These are phyloP conservation scores for Epinotia bilunana DNA, from an alignment of 2,888 invertebrate genomes.

Conservation along the genomic window DNA sequence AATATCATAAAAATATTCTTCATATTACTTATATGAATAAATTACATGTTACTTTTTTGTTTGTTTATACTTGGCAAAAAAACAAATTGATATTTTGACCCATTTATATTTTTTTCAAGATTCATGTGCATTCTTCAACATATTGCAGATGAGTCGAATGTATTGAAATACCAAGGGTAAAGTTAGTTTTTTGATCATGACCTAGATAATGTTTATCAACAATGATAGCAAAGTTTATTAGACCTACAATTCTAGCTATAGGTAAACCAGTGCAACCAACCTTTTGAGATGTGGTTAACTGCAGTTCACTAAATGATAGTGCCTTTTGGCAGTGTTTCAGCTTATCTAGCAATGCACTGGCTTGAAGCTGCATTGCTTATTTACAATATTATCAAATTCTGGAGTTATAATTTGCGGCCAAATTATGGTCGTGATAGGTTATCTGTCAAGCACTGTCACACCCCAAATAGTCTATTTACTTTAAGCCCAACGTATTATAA, in stretches of 20 bases:
- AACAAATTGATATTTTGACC: neutral
- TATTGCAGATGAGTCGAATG: no score
- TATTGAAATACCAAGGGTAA: neutral
- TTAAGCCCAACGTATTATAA: constrained; percentile 13
- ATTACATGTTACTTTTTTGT: neutral
- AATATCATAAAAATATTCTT: neutral
- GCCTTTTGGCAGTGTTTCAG: constrained; percentile 81
- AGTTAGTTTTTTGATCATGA: constrained; percentile 10
- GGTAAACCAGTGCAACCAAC: constrained; percentile 65
- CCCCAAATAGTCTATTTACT: constrained; percentile 44
- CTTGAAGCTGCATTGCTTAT: constrained; percentile 79
- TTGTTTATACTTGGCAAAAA: neutral
- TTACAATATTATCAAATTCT: constrained; percentile 15
- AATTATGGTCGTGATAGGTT: constrained; percentile 54
- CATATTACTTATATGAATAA: neutral
- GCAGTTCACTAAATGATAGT: constrained; percentile 77
- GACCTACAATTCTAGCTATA: neutral
- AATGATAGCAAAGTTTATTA: constrained; percentile 25
- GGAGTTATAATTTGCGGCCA: constrained; percentile 34
- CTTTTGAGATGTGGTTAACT: constrained; percentile 88
- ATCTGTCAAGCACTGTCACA: constrained; percentile 56
- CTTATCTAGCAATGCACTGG: constrained; percentile 82
- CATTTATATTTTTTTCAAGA: neutral
- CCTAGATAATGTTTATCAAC: constrained; percentile 40
- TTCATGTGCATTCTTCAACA: neutral